A percentile compares a stretch with the other conserved stretches of the same genome.
Conservation (phyloP, 2,113 vertebrate species). For the Thryonomys swinderianus region DNA sequence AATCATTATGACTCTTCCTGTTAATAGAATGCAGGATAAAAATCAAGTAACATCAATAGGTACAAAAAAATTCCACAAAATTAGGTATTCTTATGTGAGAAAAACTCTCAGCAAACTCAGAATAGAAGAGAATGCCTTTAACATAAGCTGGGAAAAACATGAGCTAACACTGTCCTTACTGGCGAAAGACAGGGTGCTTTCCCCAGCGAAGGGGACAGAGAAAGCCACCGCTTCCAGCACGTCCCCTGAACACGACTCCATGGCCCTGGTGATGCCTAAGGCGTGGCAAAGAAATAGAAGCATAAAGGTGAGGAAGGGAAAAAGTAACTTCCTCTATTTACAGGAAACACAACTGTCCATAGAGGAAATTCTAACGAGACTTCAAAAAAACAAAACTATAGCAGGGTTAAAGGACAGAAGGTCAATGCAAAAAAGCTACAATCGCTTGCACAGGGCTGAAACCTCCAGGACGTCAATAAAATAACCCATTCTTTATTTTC, state of each 20-base stretch:
- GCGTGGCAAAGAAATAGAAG: not conserved
- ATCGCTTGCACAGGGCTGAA: not conserved
- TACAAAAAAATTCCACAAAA: not conserved
- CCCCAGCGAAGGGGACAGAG: not conserved
- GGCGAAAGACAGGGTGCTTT: not conserved
- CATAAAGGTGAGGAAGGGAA: not conserved
- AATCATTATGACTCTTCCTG: not conserved
- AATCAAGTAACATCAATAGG: not conserved
- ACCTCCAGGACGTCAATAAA: not conserved
- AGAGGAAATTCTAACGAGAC: not conserved
- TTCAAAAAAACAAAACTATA: not conserved
- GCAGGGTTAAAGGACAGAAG: not conserved
- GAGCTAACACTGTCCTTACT: not conserved
- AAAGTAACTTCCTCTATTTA: not conserved
- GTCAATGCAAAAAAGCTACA: not conserved
- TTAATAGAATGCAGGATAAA: not conserved
- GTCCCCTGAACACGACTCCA: not conserved
- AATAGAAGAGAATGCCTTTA: slow-evolving; percentile 8
- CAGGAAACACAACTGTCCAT: not conserved
- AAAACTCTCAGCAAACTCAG: not conserved
- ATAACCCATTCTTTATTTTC: not conserved
- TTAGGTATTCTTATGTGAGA: not conserved
- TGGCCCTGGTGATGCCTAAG: not conserved
- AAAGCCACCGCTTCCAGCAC: not conserved
- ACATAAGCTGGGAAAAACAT: not conserved